These are phyloP conservation scores for Syncerus caffer DNA, from an alignment of 2,797 vertebrate genomes.

Conservation along the genomic window DNA sequence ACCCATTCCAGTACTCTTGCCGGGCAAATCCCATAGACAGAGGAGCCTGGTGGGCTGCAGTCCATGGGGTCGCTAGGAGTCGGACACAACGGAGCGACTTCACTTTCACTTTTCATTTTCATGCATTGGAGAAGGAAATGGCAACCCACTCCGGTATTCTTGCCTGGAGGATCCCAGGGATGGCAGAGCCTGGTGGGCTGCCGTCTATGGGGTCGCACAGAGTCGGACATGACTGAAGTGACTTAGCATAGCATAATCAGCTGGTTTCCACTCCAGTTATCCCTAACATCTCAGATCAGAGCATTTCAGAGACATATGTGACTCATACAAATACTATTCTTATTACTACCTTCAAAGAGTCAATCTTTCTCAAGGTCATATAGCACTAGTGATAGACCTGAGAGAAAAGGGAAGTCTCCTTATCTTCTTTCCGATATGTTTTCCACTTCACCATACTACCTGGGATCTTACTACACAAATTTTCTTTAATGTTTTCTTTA, in stretches of 20 bases:
- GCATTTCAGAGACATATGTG: neutral
- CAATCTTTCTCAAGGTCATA: neutral
- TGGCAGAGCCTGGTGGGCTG: too few relatives aligned
- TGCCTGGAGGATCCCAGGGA: too few relatives aligned
- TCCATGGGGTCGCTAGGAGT: too few relatives aligned
- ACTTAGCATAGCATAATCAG: neutral
- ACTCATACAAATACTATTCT: neutral
- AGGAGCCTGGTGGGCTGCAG: too few relatives aligned
- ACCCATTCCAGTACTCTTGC: too few relatives aligned
- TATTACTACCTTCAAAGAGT: conserved; percentile 29
- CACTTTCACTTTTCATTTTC: too few relatives aligned
- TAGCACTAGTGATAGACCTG: neutral
- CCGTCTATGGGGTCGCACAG: too few relatives aligned
- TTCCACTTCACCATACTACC: neutral
- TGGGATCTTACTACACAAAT: neutral
- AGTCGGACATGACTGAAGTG: too few relatives aligned
- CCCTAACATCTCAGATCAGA: neutral
- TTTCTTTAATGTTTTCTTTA: conserved; percentile 38
- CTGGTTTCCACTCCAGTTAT: neutral
- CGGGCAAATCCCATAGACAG: too few relatives aligned
- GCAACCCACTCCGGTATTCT: too few relatives aligned
- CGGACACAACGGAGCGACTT: too few relatives aligned
- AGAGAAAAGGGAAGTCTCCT: neutral
- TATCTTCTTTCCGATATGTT: neutral
- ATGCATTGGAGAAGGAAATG: too few relatives aligned